Conservation (phyloP, 2,113 vertebrate genomes). For the Syngnathus floridae region DNA sequence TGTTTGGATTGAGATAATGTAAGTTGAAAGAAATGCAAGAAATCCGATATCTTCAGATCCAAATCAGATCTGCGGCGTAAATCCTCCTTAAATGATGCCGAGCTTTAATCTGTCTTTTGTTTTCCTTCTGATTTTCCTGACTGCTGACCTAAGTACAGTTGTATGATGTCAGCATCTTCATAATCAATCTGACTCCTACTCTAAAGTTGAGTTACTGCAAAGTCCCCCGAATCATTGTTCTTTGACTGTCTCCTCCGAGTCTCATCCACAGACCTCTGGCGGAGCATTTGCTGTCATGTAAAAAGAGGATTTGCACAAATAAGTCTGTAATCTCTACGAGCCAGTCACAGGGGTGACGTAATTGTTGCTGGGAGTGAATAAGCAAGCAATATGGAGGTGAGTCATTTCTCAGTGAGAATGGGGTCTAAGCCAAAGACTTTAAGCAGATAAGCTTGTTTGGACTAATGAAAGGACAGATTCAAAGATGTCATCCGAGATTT, state of each 20-base stretch:
- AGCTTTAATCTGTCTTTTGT: conserved; percentile 11
- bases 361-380: conserved; percentile 62
- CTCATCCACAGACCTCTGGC: conserved; percentile 32
- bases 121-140: conserved; percentile 11
- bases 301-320: conserved; percentile 64
- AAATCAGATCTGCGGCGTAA: background rate
- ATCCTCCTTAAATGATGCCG: background rate
- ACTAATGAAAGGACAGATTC: conserved; percentile 60
- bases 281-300: conserved; percentile 56
- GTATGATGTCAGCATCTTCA: conserved; percentile 46
- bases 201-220: conserved; percentile 13
- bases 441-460: conserved; percentile 69
- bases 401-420: conserved; percentile 62
- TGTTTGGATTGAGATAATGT: background rate
- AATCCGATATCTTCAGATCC: background rate
- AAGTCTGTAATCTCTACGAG: conserved; percentile 59
- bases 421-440: conserved; percentile 64
- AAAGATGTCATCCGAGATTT: conserved; percentile 59
- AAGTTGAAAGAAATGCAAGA: background rate
- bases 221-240: conserved; percentile 30
- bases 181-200: conserved; percentile 17
- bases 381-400: conserved; percentile 64
- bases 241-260: conserved; percentile 30
- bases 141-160: conserved; percentile 18
- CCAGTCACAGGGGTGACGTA: conserved; percentile 64